Evolutionary conservation across 1,140 invertebrate species (phyloP).

Genomic region (Pseudomyrmex cubaensis): DNA sequence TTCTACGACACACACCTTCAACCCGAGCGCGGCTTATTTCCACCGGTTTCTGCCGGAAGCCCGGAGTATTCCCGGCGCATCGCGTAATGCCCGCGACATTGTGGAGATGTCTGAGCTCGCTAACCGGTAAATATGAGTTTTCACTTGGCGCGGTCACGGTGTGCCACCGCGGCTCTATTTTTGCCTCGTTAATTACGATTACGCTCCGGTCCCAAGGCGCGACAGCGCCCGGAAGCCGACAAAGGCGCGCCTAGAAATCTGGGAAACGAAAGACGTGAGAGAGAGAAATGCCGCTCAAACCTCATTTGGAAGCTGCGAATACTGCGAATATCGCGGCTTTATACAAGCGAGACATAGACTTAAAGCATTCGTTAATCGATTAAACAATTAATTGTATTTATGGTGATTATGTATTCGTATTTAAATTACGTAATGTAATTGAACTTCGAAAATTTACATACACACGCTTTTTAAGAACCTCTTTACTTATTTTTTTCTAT

Average conservation of each 20-base stretch:
- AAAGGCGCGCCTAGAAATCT: slow-evolving; percentile 30
- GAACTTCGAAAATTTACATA: too few relatives aligned
- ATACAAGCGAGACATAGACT: not conserved
- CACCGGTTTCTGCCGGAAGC: slow-evolving; percentile 9
- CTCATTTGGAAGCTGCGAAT: not conserved
- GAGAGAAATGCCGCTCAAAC: slow-evolving; percentile 8
- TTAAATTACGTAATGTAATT: too few relatives aligned
- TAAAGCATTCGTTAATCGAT: too few relatives aligned
- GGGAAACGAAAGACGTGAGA: slow-evolving; percentile 5
- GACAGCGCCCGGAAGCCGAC: slow-evolving; percentile 23
- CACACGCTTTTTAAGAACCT: too few relatives aligned
- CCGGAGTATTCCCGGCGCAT: slow-evolving; percentile 65
- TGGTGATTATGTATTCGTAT: too few relatives aligned
- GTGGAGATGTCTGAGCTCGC: slow-evolving; percentile 72
- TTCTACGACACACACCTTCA: slow-evolving; percentile 45
- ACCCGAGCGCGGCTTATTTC: slow-evolving; percentile 66
- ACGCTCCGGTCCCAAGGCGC: slow-evolving; percentile 67
- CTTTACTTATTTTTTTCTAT: too few relatives aligned
- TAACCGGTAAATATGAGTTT: slow-evolving; percentile 78
- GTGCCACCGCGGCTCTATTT: slow-evolving; percentile 60
- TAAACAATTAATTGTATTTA: too few relatives aligned
- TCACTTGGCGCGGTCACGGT: slow-evolving; percentile 64
- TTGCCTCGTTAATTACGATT: slow-evolving; percentile 76
- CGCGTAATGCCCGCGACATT: slow-evolving; percentile 73
- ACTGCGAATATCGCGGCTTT: not conserved